These are phyloP conservation scores for Oenanthe melanoleuca DNA, from an alignment of 2,113 vertebrate species.

Conservation along the genomic window DNA sequence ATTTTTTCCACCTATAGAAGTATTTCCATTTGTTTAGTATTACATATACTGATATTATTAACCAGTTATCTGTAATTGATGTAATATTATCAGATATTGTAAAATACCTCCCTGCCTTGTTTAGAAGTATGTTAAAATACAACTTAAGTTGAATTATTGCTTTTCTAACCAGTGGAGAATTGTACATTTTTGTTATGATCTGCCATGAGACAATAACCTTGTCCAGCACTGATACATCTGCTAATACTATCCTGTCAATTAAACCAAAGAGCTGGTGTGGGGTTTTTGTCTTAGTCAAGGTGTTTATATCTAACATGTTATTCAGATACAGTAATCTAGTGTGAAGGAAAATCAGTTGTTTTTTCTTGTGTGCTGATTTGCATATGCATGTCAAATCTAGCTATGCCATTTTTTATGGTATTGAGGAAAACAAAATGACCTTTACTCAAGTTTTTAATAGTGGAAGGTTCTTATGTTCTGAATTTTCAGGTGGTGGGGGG, in stretches of 20 bases:
- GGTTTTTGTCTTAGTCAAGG: slow-evolving; percentile 4
- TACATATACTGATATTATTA: neutral
- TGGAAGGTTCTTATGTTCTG: slow-evolving; percentile 48
- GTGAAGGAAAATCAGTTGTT: slow-evolving; percentile 48
- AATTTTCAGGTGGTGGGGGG: slow-evolving; percentile 30
- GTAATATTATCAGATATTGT: neutral
- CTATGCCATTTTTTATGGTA: slow-evolving; percentile 57
- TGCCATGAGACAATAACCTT: slow-evolving; percentile 20
- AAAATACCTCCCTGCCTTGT: neutral
- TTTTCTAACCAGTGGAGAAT: neutral
- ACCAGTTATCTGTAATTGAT: neutral
- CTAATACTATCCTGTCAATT: slow-evolving; percentile 62
- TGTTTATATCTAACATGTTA: slow-evolving; percentile 59
- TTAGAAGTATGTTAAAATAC: neutral
- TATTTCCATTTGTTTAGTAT: neutral
- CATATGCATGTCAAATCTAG: slow-evolving; percentile 67
- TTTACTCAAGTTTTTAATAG: slow-evolving; percentile 72
- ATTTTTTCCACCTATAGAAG: neutral
- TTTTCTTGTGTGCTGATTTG: slow-evolving; percentile 58
- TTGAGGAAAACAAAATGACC: slow-evolving; percentile 73
- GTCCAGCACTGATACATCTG: slow-evolving; percentile 23
- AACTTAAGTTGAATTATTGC: neutral
- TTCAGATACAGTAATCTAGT: slow-evolving; percentile 31
- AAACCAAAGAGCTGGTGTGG: slow-evolving; percentile 34
- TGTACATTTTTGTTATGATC: neutral